Percentiles rank a stretch among this genome's conserved stretches.
These are phyloP conservation scores for Penaeus vannamei DNA, from an alignment of 1,140 invertebrate species.

Conservation along the genomic window DNA sequence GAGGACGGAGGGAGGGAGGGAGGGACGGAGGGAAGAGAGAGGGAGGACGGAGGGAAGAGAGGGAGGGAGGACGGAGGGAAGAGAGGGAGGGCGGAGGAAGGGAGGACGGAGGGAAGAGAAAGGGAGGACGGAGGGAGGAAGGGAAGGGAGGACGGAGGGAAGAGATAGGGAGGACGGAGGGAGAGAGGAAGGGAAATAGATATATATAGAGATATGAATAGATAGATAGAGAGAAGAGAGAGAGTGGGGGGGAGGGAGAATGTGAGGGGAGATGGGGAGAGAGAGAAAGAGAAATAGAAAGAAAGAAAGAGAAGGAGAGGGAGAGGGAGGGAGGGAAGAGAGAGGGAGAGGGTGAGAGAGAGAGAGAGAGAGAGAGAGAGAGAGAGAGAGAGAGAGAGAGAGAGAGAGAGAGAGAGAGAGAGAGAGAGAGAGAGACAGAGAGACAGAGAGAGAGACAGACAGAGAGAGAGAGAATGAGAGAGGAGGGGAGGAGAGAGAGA, in stretches of 20 bases:
- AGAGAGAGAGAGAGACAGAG: conserved; percentile 28
- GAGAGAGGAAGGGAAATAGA: too few species aligned
- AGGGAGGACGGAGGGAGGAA: background rate
- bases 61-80: background rate
- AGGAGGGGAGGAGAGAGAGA: background rate
- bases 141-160: background rate
- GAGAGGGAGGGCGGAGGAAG: background rate
- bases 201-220: too few species aligned
- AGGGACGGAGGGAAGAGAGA: conserved; percentile 20
- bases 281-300: background rate
- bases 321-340: too few species aligned
- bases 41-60: background rate
- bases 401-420: background rate
- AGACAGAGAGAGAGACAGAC: conserved; percentile 23
- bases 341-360: background rate
- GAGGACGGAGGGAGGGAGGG: background rate
- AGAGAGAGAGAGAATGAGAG: background rate
- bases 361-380: too few species aligned
- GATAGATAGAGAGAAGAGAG: too few species aligned
- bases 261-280: background rate
- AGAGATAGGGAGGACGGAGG: too few species aligned
- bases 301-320: background rate
- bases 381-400: background rate
- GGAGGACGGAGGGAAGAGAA: background rate
- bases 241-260: background rate